These are phyloP conservation scores for Pongo pygmaeus DNA, from an alignment of 2,113 vertebrate species.

Conservation along the genomic window DNA sequence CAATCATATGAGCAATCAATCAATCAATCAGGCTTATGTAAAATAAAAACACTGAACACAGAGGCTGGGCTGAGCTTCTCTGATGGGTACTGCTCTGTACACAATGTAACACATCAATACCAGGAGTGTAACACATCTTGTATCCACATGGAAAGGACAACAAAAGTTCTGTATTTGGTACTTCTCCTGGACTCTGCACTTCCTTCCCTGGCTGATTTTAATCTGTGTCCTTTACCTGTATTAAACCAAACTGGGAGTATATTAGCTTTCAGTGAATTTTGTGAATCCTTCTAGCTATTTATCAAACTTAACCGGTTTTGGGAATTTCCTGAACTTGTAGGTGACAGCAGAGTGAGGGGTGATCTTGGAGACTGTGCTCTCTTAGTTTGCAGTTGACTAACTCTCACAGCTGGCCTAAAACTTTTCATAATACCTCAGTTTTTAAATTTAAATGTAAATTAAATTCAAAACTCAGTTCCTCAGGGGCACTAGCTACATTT, in stretches of 20 bases:
- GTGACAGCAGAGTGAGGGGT: neutral
- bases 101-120: neutral
- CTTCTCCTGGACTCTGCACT: neutral
- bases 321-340: neutral
- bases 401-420: neutral
- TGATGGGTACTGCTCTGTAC: neutral
- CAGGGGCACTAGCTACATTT: neutral
- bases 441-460: neutral
- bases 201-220: conserved; percentile 1
- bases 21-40: neutral
- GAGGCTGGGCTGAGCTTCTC: neutral
- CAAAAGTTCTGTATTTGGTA: neutral
- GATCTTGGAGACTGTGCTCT: neutral
- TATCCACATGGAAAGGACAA: neutral
- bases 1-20: neutral
- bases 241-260: neutral
- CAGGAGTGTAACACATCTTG: neutral
- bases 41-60: neutral
- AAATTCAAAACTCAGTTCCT: conserved; percentile 18
- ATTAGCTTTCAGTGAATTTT: neutral
- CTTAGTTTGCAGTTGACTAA: neutral
- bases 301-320: neutral
- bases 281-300: neutral
- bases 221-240: neutral
- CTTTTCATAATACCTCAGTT: neutral